These are phyloP conservation scores for Himantopus leucocephalus DNA, from an alignment of 2,113 vertebrate species.

Conservation along the genomic window DNA sequence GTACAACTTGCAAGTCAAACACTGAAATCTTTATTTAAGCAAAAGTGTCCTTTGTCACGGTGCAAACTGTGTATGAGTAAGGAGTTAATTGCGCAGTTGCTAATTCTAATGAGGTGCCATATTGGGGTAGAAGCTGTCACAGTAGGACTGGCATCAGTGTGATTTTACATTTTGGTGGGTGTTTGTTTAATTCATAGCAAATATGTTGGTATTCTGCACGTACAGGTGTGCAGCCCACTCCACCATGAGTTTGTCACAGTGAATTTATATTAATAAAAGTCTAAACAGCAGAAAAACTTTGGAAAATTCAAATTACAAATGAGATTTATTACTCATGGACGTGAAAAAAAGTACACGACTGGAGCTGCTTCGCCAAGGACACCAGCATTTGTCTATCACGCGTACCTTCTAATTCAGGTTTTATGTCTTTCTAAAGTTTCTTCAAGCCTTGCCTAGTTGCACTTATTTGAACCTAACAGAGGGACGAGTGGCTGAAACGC, in stretches of 20 bases:
- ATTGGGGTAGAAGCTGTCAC: background rate
- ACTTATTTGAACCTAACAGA: background rate
- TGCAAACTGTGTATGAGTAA: background rate
- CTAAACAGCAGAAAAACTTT: background rate
- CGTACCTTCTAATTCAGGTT: background rate
- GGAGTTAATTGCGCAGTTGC: constrained; percentile 29
- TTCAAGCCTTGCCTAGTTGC: background rate
- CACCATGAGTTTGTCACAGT: background rate
- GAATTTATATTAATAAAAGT: background rate
- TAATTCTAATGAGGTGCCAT: background rate
- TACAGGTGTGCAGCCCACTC: background rate
- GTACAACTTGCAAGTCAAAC: constrained; percentile 1
- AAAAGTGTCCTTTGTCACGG: background rate
- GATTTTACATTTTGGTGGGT: background rate
- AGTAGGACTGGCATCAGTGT: background rate
- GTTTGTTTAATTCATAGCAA: rapidly evolving
- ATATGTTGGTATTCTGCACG: background rate
- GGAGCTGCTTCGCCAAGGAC: background rate
- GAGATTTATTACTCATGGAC: background rate
- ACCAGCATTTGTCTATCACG: background rate
- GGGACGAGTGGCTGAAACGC: background rate
- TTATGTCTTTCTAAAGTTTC: background rate
- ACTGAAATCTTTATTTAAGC: constrained; percentile 41
- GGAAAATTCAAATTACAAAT: background rate
- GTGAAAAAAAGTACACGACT: rapidly evolving